Percentiles rank a stretch among this genome's conserved stretches.
Conservation (phyloP, 2,797 vertebrate species). For the Pipistrellus pipistrellus region DNA sequence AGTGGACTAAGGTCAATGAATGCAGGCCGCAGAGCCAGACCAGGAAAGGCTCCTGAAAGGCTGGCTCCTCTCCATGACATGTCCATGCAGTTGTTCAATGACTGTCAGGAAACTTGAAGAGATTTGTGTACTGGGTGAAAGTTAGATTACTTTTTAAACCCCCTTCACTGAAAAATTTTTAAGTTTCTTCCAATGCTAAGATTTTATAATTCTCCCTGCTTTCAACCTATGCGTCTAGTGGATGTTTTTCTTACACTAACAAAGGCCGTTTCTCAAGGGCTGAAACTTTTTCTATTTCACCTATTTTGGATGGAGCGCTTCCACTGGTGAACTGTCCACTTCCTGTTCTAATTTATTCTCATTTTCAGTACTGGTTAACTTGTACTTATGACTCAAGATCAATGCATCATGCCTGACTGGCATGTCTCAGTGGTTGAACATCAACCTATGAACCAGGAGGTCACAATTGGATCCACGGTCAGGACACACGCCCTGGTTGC, state of each 20-base stretch:
- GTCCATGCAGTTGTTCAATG: neutral
- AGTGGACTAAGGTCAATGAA: neutral
- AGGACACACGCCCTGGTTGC: too few relatives aligned
- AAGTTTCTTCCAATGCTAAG: neutral
- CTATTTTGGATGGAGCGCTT: neutral
- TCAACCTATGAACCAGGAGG: too few relatives aligned
- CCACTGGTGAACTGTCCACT: neutral
- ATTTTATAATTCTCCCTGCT: neutral
- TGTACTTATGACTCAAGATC: neutral
- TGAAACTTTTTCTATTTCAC: neutral
- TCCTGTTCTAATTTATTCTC: neutral
- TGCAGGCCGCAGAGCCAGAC: neutral
- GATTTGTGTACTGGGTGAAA: neutral
- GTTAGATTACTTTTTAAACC: neutral
- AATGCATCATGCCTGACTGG: neutral
- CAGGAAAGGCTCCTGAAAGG: neutral
- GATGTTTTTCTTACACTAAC: neutral
- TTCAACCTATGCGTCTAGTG: neutral
- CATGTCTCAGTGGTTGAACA: too few relatives aligned
- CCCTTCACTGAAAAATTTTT: neutral
- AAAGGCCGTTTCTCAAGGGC: conserved; percentile 15
- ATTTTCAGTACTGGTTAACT: neutral
- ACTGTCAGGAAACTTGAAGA: neutral
- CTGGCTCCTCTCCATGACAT: neutral
- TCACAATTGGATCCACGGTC: too few relatives aligned